Evolutionary conservation across 2,113 vertebrate genomes (phyloP).

Genomic region (Prinia subflava): DNA sequence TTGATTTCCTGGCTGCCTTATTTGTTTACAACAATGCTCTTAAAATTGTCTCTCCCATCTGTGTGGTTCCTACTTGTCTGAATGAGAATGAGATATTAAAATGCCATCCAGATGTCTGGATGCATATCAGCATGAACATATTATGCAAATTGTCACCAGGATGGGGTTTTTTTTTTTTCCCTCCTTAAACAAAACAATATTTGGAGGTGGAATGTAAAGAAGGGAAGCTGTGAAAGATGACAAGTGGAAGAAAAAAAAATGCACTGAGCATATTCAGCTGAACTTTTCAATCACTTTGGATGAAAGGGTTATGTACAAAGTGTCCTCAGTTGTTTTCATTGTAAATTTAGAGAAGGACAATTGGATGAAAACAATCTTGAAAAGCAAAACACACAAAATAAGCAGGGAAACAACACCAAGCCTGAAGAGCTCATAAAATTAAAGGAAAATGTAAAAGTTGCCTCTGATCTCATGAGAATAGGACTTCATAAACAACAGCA

Average conservation of each 20-base stretch:
- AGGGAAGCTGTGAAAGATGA: conserved; percentile 58
- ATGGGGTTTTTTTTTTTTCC: not conserved
- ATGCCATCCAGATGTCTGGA: conserved; percentile 82
- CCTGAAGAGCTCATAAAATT: not conserved
- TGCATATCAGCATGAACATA: conserved; percentile 71
- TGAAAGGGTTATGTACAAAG: conserved; percentile 16
- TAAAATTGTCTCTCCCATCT: conserved; percentile 79
- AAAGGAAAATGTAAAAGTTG: not conserved
- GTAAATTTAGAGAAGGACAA: conserved; percentile 1
- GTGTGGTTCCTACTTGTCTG: conserved; percentile 74
- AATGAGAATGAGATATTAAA: conserved; percentile 83
- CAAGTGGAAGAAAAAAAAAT: not conserved
- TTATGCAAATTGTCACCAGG: conserved; percentile 73
- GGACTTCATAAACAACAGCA: not conserved
- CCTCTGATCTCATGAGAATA: not conserved
- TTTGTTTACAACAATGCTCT: conserved; percentile 81
- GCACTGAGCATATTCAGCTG: not conserved
- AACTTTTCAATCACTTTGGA: conserved; percentile 44
- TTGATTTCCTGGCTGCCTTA: conserved; percentile 79
- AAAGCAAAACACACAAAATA: not conserved
- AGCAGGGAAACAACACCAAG: not conserved
- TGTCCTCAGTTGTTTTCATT: not conserved
- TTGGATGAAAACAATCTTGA: not conserved
- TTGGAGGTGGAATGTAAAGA: conserved; percentile 64
- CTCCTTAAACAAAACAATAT: conserved; percentile 70